Evolutionary conservation across 2,113 vertebrate genomes (phyloP).

Genomic region (human): GRCh38 chr2:62036501-62037000

Average conservation of each 20-base stretch:
- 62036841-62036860: conserved; percentile 34
- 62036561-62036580: background rate
- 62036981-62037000: conserved; percentile 7
- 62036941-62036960: background rate
- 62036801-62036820: background rate
- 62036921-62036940: background rate
- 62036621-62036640: background rate
- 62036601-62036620: background rate
- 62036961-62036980: conserved; percentile 5
- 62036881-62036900: background rate
- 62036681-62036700: conserved; percentile 20
- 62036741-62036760: background rate
- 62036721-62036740: background rate
- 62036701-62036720: background rate
- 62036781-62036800: conserved; percentile 48
- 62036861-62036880: background rate
- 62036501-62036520: background rate
- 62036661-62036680: background rate
- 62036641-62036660: background rate
- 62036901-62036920: conserved; percentile 5
- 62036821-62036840: conserved; percentile 37
- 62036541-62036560: background rate
- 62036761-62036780: conserved; percentile 22
- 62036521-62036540: background rate
- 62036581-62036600: background rate